Evolutionary conservation across 1,140 invertebrate genomes (phyloP).

Genomic region (Glomeris maerens): DNA sequence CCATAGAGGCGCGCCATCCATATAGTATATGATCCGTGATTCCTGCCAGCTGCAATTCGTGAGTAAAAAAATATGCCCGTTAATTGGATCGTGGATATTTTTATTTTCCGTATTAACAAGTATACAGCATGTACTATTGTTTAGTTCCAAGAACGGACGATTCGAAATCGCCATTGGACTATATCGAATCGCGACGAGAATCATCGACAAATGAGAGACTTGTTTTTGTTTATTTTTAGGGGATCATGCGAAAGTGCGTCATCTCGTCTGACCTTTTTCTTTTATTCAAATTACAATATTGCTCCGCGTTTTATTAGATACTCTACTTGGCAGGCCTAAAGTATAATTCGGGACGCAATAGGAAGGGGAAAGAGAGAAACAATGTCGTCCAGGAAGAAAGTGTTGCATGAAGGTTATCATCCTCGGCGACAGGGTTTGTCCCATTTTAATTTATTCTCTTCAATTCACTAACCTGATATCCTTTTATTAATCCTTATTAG

Average conservation of each 20-base stretch:
- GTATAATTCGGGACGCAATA: no score
- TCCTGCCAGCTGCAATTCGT: slow-evolving; percentile 55
- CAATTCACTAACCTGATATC: no score
- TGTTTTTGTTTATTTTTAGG: not conserved
- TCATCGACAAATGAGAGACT: not conserved
- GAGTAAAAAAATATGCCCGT: not conserved
- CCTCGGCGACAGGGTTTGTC: slow-evolving; percentile 77
- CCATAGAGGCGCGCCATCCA: no score
- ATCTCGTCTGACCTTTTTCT: not conserved
- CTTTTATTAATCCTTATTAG: no score
- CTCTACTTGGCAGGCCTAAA: no score
- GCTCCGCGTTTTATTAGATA: no score
- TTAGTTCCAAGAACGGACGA: not conserved
- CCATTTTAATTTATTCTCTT: no score
- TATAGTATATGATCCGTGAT: no score
- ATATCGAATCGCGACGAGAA: no score
- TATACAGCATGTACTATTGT: not conserved
- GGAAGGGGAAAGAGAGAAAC: slow-evolving; percentile 13
- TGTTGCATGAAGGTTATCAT: slow-evolving; percentile 94
- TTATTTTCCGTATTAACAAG: not conserved
- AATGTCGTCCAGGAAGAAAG: slow-evolving; percentile 92
- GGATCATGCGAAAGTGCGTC: not conserved
- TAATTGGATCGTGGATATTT: not conserved
- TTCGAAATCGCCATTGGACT: no score
- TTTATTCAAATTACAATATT: not conserved